Evolutionary conservation across 2,797 vertebrate genomes (phyloP).

Genomic region (Rhyacichthys aspro): DNA sequence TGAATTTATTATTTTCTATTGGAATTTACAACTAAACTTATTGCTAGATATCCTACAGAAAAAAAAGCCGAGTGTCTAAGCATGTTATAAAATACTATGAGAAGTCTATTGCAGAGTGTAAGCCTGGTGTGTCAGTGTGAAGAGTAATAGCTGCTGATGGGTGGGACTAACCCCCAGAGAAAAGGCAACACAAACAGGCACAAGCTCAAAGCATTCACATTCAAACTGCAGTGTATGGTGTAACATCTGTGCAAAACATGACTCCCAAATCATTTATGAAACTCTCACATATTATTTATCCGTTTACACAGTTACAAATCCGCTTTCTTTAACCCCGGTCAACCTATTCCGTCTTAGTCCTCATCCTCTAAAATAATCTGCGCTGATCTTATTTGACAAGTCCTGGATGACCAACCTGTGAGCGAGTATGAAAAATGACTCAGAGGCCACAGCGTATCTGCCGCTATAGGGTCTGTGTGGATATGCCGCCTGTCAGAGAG

Average conservation of each 20-base stretch:
- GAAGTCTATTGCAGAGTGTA: conserved; percentile 58
- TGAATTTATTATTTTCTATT: no score
- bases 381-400: conserved; percentile 66
- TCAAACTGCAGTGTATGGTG: conserved; percentile 31
- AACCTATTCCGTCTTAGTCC: conserved; percentile 51
- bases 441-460: conserved; percentile 37
- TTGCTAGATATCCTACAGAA: no score
- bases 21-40: no score
- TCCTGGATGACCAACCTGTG: conserved; percentile 61
- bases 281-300: conserved; percentile 6
- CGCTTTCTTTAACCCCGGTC: conserved; percentile 49
- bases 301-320: not conserved
- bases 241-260: conserved; percentile 27
- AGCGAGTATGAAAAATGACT: conserved; percentile 53
- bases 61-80: no score
- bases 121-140: conserved; percentile 61
- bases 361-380: conserved; percentile 53
- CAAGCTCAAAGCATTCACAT: conserved; percentile 45
- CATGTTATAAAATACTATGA: no score
- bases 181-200: conserved; percentile 40
- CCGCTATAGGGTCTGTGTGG: conserved; percentile 44
- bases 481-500: conserved; percentile 39
- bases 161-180: conserved; percentile 60
- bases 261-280: conserved; percentile 3
- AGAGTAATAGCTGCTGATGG: conserved; percentile 76